phyloP scores from a whole-genome alignment of 2,888 invertebrate genomes.

The Macrophya alboannulata region DNA sequence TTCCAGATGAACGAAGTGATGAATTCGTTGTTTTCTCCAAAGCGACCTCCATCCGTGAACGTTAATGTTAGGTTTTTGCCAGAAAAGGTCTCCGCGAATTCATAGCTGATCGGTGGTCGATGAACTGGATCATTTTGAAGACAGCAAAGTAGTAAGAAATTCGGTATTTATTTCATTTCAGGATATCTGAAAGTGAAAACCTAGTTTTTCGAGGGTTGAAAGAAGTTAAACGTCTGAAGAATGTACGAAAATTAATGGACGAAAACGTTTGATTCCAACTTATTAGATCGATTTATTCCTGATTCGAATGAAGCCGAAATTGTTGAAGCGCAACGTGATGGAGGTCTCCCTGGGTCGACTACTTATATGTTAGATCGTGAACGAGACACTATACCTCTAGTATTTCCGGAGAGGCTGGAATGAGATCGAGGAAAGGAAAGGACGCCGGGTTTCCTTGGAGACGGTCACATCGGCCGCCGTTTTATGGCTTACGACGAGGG shows the following conservation, averaged over 20 bases:
- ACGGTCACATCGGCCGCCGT: constrained; percentile 43
- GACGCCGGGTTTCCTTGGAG: constrained; percentile 50
- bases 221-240: not conserved
- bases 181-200: not conserved
- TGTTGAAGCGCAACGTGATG: constrained; percentile 10
- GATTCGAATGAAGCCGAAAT: constrained; percentile 29
- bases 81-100: not conserved
- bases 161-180: not conserved
- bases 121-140: not conserved
- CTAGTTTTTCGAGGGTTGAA: not conserved
- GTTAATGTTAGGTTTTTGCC: not conserved
- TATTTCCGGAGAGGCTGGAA: constrained; percentile 24
- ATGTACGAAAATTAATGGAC: not conserved
- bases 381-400: constrained; percentile 28
- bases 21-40: not conserved
- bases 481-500: constrained; percentile 50
- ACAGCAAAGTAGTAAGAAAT: not conserved
- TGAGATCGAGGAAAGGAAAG: constrained; percentile 44
- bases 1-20: not conserved
- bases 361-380: constrained; percentile 43
- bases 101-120: not conserved
- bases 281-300: constrained; percentile 39
- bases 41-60: not conserved
- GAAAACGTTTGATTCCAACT: constrained; percentile 13
- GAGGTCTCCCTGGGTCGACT: constrained; percentile 36